phyloP scores from a whole-genome alignment of 2,797 vertebrate genomes.

The Melanotaenia boesemani region DNA sequence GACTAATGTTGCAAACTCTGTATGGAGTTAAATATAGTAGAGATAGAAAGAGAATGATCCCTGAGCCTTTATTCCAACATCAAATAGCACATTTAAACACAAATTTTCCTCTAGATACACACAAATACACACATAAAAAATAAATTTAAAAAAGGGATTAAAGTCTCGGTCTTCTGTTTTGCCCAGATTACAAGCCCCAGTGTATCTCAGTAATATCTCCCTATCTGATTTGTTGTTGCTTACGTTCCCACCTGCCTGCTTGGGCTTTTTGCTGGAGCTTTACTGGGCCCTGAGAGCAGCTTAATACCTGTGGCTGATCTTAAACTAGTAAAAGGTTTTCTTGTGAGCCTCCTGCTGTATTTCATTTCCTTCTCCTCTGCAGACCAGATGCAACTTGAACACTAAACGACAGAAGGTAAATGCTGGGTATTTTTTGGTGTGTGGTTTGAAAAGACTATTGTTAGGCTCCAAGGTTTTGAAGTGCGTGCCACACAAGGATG shows the following conservation, averaged over 20 bases:
- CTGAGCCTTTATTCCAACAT: conserved; percentile 38
- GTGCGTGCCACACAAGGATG: neutral
- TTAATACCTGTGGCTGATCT: conserved; percentile 72
- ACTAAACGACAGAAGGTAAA: conserved; percentile 28
- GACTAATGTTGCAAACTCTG: conserved; percentile 36
- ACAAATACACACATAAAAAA: neutral
- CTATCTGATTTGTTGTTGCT: conserved; percentile 55
- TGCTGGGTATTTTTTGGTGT: conserved; percentile 3
- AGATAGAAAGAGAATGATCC: conserved; percentile 21
- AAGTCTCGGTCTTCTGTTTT: conserved; percentile 51
- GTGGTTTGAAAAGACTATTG: conserved; percentile 20
- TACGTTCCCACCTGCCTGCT: conserved; percentile 40
- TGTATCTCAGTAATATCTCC: conserved; percentile 46
- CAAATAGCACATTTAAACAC: conserved; percentile 13
- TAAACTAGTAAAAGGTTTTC: conserved; percentile 60
- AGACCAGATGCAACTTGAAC: conserved; percentile 17
- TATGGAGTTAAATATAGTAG: conserved; percentile 26
- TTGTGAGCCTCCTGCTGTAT: conserved; percentile 55
- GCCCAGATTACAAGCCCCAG: conserved; percentile 36
- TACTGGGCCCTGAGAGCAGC: conserved; percentile 56
- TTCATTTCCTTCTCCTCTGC: conserved; percentile 58
- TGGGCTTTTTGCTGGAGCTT: conserved; percentile 42
- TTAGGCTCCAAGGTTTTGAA: conserved; percentile 10
- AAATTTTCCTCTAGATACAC: conserved; percentile 31
- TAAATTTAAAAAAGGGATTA: conserved; percentile 15